These are phyloP conservation scores for Trichogramma dendrolimi DNA, from an alignment of 2,888 invertebrate genomes.

Conservation along the genomic window DNA sequence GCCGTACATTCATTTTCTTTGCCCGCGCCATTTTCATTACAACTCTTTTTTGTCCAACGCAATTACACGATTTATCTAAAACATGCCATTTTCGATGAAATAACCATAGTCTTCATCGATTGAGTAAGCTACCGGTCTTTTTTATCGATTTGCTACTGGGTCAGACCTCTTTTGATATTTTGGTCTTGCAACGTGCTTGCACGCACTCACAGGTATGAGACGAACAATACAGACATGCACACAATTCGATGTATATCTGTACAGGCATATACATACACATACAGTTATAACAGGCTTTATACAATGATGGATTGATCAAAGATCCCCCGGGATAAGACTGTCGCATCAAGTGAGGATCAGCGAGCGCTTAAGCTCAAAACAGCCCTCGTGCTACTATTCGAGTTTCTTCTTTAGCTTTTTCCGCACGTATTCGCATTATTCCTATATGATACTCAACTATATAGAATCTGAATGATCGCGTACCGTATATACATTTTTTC, in stretches of 20 bases:
- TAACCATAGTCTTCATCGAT: neutral
- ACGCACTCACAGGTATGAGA: too few species aligned
- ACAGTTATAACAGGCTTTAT: neutral
- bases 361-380: conserved; percentile 28
- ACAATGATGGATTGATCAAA: conserved; percentile 46
- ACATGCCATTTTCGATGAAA: neutral
- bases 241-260: neutral
- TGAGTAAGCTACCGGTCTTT: neutral
- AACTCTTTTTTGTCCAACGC: too few species aligned
- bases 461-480: too few species aligned
- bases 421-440: too few species aligned
- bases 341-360: conserved; percentile 47
- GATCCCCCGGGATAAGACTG: conserved; percentile 47
- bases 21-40: too few species aligned
- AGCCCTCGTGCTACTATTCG: neutral
- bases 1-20: conserved; percentile 8
- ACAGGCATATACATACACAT: neutral
- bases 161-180: too few species aligned
- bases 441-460: too few species aligned
- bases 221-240: neutral
- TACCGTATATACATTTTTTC: too few species aligned
- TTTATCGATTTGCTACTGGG: neutral
- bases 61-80: too few species aligned
- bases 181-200: too few species aligned
- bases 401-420: too few species aligned